Percentiles rank a stretch among this genome's conserved stretches.
These are phyloP conservation scores for Pogonus chalceus DNA, from an alignment of 1,140 invertebrate genomes.

Conservation along the genomic window DNA sequence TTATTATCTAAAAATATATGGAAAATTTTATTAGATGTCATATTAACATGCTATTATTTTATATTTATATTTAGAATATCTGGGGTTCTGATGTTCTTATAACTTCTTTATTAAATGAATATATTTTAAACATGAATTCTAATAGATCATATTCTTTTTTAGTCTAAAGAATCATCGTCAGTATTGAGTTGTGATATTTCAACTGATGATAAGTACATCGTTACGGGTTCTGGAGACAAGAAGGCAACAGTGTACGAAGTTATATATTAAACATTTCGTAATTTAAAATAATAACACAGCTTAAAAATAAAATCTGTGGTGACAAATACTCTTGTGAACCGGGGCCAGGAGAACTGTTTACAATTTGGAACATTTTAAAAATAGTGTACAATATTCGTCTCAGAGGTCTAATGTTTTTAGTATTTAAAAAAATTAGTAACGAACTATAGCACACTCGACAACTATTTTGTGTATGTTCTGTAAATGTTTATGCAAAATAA, in stretches of 20 bases:
- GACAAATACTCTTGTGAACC: neutral
- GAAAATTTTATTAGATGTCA: no score
- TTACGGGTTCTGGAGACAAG: constrained; percentile 97
- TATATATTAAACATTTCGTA: constrained; percentile 58
- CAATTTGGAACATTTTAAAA: neutral
- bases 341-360: neutral
- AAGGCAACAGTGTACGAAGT: constrained; percentile 99
- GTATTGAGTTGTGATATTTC: constrained; percentile 99
- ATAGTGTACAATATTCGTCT: constrained; percentile 6
- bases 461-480: constrained; percentile 7
- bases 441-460: constrained; percentile 2
- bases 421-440: neutral
- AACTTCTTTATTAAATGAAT: no score
- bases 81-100: no score
- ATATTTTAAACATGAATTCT: no score
- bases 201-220: constrained; percentile 95
- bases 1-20: no score
- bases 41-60: no score
- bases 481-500: constrained; percentile 5
- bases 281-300: neutral
- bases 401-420: constrained; percentile 6
- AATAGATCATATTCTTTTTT: constrained; percentile 44
- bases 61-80: no score
- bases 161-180: constrained; percentile 97
- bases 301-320: constrained; percentile 1